Conservation (phyloP, 2,888 invertebrate genomes). For the Acleris laterana region DNA sequence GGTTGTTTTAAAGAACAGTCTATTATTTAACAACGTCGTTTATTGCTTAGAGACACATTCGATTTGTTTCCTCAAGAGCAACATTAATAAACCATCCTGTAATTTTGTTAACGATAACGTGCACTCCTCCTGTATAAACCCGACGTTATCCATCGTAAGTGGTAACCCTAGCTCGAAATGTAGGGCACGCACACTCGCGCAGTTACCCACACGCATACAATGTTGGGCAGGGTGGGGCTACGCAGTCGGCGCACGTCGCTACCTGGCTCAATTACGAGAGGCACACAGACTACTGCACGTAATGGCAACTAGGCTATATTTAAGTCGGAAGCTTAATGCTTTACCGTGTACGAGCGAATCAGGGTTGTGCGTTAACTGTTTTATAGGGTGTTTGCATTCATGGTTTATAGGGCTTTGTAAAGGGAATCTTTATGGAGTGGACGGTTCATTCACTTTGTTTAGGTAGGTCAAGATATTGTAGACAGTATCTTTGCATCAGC, state of each 20-base stretch:
- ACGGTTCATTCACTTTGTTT: conserved; percentile 45
- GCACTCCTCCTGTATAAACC: conserved; percentile 45
- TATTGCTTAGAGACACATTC: not conserved
- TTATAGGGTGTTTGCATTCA: conserved; percentile 46
- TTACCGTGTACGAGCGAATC: conserved; percentile 46
- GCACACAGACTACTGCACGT: conserved; percentile 48
- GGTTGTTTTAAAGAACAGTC: no score
- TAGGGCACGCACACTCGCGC: conserved; percentile 70
- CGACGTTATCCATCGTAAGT: conserved; percentile 35
- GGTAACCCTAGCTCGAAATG: conserved; percentile 49
- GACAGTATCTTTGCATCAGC: no score
- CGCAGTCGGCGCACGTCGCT: conserved; percentile 42
- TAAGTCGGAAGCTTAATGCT: conserved; percentile 55
- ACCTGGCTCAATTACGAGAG: conserved; percentile 58
- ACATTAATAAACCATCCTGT: conserved; percentile 7
- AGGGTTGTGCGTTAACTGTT: conserved; percentile 53
- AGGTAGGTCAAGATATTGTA: conserved; percentile 52
- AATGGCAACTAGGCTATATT: conserved; percentile 53
- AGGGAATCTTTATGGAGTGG: conserved; percentile 47
- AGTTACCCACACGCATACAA: conserved; percentile 48
- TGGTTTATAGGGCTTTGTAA: conserved; percentile 43
- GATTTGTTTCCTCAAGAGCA: no score
- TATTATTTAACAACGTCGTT: no score
- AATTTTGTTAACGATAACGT: conserved; percentile 45
- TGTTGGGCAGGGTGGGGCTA: conserved; percentile 29